phyloP scores from a whole-genome alignment of 1,140 invertebrate genomes.

The Trachelipus rathkii region DNA sequence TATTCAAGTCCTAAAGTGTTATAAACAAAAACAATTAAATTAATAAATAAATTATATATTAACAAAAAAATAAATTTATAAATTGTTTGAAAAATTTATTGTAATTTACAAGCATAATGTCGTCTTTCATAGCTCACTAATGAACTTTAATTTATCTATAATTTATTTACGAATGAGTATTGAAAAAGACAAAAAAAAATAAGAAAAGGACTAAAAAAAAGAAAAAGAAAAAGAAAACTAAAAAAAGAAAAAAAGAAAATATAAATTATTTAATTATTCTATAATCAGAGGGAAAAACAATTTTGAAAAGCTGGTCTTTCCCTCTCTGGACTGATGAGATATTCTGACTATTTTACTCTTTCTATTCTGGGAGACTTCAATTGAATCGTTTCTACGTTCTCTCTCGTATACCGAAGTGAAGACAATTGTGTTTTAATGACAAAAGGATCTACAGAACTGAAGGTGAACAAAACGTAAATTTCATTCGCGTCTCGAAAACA shows the following conservation, averaged over 20 bases:
- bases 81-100: no score
- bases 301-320: not conserved
- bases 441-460: not conserved
- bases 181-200: no score
- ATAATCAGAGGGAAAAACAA: not conserved
- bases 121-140: no score
- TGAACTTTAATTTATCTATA: no score
- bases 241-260: not conserved
- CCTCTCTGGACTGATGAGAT: not conserved
- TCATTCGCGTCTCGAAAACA: constrained; percentile 4
- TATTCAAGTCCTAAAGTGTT: no score
- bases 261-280: not conserved
- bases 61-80: no score
- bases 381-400: not conserved
- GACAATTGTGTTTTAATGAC: constrained; percentile 11
- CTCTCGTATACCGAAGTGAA: not conserved
- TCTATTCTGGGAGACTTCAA: not conserved
- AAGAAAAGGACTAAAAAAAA: no score
- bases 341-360: constrained; percentile 7
- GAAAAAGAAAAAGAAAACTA: no score
- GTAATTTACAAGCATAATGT: no score
- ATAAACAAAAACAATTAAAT: no score
- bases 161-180: no score
- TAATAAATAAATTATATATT: no score
- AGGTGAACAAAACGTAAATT: not conserved